Conservation (phyloP, 2,888 invertebrate genomes). For the Chelonus formosanus region DNA sequence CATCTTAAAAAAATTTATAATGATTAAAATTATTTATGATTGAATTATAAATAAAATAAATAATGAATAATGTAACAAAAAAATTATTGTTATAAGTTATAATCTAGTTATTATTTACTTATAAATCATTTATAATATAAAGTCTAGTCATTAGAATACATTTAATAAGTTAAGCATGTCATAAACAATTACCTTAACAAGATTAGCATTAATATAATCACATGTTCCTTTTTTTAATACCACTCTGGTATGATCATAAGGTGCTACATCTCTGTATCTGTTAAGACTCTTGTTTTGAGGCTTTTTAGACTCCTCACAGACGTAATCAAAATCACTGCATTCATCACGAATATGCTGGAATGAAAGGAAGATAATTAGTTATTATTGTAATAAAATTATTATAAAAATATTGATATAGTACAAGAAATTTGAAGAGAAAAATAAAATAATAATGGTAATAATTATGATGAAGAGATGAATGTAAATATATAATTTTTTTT, state of each 20-base stretch:
- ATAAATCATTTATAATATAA: not conserved
- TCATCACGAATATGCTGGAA: conserved; percentile 79
- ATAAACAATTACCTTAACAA: conserved; percentile 73
- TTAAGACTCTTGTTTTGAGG: conserved; percentile 84
- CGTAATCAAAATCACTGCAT: conserved; percentile 73
- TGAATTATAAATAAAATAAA: too few species aligned
- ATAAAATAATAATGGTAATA: conserved; percentile 16
- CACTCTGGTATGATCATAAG: conserved; percentile 93
- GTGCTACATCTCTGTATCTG: conserved; percentile 94
- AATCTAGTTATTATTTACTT: not conserved
- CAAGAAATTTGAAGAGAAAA: not conserved
- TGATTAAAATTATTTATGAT: too few species aligned
- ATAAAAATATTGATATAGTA: too few species aligned
- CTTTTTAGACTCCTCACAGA: conserved; percentile 77
- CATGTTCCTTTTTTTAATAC: conserved; percentile 76
- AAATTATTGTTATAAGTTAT: too few species aligned
- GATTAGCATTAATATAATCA: conserved; percentile 96
- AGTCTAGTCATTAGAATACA: not conserved
- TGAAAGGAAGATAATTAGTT: too few species aligned
- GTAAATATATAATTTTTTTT: too few species aligned
- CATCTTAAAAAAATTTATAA: conserved; percentile 67
- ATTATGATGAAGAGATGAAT: not conserved
- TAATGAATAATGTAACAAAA: too few species aligned
- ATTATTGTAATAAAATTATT: too few species aligned
- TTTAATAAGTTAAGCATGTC: not conserved